Percentiles rank a stretch among this genome's conserved stretches.
These are phyloP conservation scores for Acipenser transmontanus DNA, from an alignment of 2,797 vertebrate species.

Conservation along the genomic window DNA sequence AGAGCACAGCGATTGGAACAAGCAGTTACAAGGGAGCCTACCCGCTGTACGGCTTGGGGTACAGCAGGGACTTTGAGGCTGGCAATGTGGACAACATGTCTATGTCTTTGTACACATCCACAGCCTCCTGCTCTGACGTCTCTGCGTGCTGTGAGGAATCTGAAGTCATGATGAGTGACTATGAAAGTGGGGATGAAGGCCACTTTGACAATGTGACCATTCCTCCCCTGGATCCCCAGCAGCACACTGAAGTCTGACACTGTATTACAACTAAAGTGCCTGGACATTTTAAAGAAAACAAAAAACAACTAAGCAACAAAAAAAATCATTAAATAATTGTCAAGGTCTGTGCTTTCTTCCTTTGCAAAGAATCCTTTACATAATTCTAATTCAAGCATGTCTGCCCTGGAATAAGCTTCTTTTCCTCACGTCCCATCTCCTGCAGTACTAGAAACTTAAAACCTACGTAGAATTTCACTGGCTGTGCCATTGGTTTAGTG, in stretches of 20 bases:
- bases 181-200: slow-evolving; percentile 84
- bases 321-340: slow-evolving; percentile 23
- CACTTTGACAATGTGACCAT: slow-evolving; percentile 75
- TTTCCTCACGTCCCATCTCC: slow-evolving; percentile 39
- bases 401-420: no score
- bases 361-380: slow-evolving; percentile 19
- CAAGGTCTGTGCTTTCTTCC: slow-evolving; percentile 24
- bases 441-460: slow-evolving; percentile 34
- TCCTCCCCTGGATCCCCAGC: slow-evolving; percentile 80
- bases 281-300: slow-evolving; percentile 62
- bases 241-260: slow-evolving; percentile 97
- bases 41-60: slow-evolving; percentile 56
- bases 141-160: slow-evolving; percentile 94
- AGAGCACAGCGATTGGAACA: slow-evolving; percentile 48
- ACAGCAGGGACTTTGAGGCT: slow-evolving; percentile 71
- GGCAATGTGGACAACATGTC: slow-evolving; percentile 81
- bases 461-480: slow-evolving; percentile 28
- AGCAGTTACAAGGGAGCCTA: slow-evolving; percentile 67
- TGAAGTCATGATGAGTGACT: slow-evolving; percentile 94
- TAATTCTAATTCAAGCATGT: neutral
- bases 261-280: slow-evolving; percentile 89
- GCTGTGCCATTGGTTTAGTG: slow-evolving; percentile 50
- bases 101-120: slow-evolving; percentile 84
- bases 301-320: neutral
- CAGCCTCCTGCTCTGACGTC: slow-evolving; percentile 95